Conservation (phyloP, 2,797 vertebrate species). For the Taenioides sp. region DNA sequence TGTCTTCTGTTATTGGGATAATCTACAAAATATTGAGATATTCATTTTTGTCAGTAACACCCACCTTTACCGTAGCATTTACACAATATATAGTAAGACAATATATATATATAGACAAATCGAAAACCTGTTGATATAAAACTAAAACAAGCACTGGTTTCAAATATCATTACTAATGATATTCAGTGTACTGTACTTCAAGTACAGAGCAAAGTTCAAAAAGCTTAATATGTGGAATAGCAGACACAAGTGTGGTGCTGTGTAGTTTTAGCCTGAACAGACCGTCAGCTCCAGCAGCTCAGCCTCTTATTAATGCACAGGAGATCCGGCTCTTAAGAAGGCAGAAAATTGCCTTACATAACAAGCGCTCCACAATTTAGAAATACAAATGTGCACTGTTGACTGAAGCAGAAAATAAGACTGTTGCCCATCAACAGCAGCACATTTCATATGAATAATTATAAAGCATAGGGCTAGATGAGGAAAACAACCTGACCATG, state of each 20-base stretch:
- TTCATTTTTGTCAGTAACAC: too few relatives aligned
- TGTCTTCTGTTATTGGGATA: neutral
- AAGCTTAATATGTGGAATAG: neutral
- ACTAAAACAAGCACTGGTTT: neutral
- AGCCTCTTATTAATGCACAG: constrained; percentile 80
- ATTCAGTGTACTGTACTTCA: neutral
- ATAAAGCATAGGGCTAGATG: constrained; percentile 77
- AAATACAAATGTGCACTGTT: constrained; percentile 97
- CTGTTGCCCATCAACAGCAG: constrained; percentile 96
- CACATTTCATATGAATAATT: constrained; percentile 90
- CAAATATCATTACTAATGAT: neutral
- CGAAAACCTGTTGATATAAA: neutral
- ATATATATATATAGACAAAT: too few relatives aligned
- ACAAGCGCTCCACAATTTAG: constrained; percentile 79
- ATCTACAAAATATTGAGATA: too few relatives aligned
- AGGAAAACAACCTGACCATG: constrained; percentile 79
- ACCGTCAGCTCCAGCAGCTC: constrained; percentile 66
- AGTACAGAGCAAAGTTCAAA: neutral
- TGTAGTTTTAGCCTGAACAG: constrained; percentile 52
- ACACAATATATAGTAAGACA: too few relatives aligned
- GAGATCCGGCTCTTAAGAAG: constrained; percentile 82
- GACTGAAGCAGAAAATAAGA: constrained; percentile 99
- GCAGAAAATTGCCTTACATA: constrained; percentile 88
- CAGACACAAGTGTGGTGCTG: neutral
- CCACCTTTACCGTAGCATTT: too few relatives aligned